Conservation (phyloP, 2,888 invertebrate species). For the Hemicrepidius hirtus region DNA sequence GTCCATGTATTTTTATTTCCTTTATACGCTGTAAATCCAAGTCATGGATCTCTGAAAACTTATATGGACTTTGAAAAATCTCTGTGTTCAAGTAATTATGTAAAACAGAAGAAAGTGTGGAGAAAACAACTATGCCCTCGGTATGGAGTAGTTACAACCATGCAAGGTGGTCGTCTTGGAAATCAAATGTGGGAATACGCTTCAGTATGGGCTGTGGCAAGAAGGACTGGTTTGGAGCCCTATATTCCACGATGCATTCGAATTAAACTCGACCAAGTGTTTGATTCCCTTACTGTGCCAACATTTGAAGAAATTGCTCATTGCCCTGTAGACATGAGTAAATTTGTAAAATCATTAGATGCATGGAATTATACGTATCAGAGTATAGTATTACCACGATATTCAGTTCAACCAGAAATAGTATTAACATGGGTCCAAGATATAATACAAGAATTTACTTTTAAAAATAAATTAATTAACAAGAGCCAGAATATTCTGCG, state of each 20-base stretch:
- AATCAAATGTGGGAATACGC: constrained; percentile 75
- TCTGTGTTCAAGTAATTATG: constrained; percentile 72
- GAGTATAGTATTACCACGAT: constrained; percentile 75
- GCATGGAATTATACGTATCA: constrained; percentile 76
- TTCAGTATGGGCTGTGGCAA: constrained; percentile 72
- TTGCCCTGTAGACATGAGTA: constrained; percentile 73
- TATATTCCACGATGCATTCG: constrained; percentile 73
- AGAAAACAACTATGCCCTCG: constrained; percentile 69
- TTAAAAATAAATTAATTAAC: constrained; percentile 71
- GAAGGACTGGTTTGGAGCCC: constrained; percentile 72
- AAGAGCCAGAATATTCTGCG: constrained; percentile 72
- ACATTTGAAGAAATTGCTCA: constrained; percentile 75
- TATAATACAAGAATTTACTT: constrained; percentile 75
- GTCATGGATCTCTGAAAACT: constrained; percentile 70
- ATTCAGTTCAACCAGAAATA: constrained; percentile 74
- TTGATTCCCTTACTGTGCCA: constrained; percentile 75
- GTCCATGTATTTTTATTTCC: constrained; percentile 78
- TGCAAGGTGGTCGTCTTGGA: constrained; percentile 71
- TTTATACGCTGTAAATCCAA: constrained; percentile 71
- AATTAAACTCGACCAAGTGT: constrained; percentile 74
- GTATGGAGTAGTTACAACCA: constrained; percentile 72
- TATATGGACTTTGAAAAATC: constrained; percentile 75
- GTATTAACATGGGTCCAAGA: constrained; percentile 76
- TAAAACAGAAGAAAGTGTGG: constrained; percentile 68
- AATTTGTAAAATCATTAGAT: constrained; percentile 73